Percentiles rank a stretch among this genome's conserved stretches.
These are phyloP conservation scores for Epinephelus fuscoguttatus DNA, from an alignment of 2,113 vertebrate genomes.

Conservation along the genomic window DNA sequence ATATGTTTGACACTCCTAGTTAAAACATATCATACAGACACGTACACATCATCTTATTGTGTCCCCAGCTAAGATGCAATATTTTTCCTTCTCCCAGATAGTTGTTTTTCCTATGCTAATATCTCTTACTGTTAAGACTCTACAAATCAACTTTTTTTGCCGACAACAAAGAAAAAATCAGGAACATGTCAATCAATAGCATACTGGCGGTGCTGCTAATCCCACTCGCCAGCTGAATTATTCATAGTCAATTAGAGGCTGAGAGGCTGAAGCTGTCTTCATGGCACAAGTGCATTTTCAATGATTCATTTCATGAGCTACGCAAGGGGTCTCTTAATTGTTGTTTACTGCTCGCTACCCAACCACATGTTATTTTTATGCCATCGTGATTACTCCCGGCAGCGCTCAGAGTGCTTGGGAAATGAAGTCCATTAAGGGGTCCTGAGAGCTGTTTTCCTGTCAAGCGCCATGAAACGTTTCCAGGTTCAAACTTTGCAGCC, in stretches of 20 bases:
- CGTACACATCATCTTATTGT: background rate
- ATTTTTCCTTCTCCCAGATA: background rate
- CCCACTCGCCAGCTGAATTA: conserved; percentile 71
- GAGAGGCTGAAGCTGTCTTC: conserved; percentile 70
- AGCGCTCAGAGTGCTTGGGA: conserved; percentile 66
- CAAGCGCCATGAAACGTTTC: conserved; percentile 46
- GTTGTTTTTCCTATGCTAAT: background rate
- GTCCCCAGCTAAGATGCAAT: background rate
- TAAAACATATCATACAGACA: no score
- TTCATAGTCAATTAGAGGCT: conserved; percentile 80
- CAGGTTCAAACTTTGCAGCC: conserved; percentile 48
- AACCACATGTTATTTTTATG: conserved; percentile 78
- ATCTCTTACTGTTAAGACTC: background rate
- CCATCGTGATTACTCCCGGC: conserved; percentile 69
- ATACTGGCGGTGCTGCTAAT: conserved; percentile 50
- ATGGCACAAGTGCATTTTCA: conserved; percentile 73
- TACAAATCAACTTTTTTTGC: conserved; percentile 19
- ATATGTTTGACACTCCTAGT: no score
- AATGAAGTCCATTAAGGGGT: conserved; percentile 71
- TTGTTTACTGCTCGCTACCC: conserved; percentile 77
- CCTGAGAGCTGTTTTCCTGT: conserved; percentile 69
- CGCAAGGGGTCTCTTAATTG: conserved; percentile 77
- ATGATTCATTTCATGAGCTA: conserved; percentile 77
- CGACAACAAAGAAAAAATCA: conserved; percentile 37
- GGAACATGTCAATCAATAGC: conserved; percentile 52